Evolutionary conservation across 2,113 vertebrate species (phyloP), one percentile per base, ranked within the genome.

Genomic region (Bostrychus sinensis): DNA sequence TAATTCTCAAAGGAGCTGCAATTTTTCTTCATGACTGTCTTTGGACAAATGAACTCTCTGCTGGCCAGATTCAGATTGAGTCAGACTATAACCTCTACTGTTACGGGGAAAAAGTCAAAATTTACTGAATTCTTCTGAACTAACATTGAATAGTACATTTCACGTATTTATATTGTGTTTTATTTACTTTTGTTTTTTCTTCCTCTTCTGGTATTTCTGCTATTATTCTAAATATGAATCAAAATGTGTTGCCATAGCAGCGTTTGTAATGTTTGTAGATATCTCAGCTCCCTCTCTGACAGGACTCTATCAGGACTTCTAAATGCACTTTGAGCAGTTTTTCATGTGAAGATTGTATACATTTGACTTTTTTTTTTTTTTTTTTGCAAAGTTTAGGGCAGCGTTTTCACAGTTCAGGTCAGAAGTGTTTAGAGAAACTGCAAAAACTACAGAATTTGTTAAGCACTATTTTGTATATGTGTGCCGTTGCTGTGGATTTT

Each of bases 251-350:
- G 73, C 78, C 75, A 61, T 75, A 25, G 72, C 89, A 89, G 72
- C 86, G 87, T 88, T 92, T 97, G 94, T 96, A 95, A 95, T 94
- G 92, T 66, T 54, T 97, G 92, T 95, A 96, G 89, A 96, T 89
- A 89, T 70, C 43, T 70, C 51, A 48, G 30, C 77, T 45, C 84
- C 74, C 42, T 66, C 64, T 62, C 59, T 78, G 78, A 80, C 59
- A 76, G 73, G 84, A 77, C 88, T 89, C 92, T 92, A 90, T 94
- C 93, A 95, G 92, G 94, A 95, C 93, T 95, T 84, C 95, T 88
- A 71, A 82, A 93, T 95, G 96, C 96, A 97, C 96, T 98, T 99
- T 98, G 93, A 85, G 88, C 91, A 91, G 89, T 92, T 91, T 82
- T 89, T 77, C 80, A 85, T 98, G 95, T 98, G 96, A 96, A 92